phyloP scores from a whole-genome alignment of 53 echinoderm and acorn worm genomes.

The Stichopus horrens region DNA sequence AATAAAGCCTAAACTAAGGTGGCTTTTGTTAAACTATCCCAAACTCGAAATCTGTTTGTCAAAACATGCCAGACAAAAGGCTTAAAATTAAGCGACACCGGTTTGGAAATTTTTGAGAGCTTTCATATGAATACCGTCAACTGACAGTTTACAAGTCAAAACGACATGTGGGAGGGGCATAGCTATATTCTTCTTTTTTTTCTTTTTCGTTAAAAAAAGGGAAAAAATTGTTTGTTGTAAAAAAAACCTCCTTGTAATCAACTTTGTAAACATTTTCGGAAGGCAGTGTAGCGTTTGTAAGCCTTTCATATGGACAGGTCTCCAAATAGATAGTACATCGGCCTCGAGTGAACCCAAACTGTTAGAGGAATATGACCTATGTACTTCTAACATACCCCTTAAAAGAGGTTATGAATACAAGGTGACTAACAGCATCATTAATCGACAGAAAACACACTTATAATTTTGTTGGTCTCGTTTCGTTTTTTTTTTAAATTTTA shows the following conservation, averaged over 20 bases:
- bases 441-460: no score
- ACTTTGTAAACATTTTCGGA: not conserved
- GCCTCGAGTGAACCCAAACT: not conserved
- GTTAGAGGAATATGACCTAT: not conserved
- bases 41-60: not conserved
- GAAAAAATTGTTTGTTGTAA: not conserved
- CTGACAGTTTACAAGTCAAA: no score
- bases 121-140: not conserved
- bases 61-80: not conserved
- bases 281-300: not conserved
- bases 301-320: not conserved
- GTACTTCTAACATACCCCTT: not conserved
- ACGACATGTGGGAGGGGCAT: no score
- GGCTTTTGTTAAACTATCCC: not conserved
- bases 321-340: not conserved
- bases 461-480: no score
- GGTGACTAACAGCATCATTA: no score
- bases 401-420: no score
- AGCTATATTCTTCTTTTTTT: no score
- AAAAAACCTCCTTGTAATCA: not conserved
- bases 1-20: not conserved
- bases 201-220: not conserved
- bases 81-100: slow-evolving; percentile 1
- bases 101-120: not conserved
- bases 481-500: no score